A percentile compares a stretch with the other conserved stretches of the same genome.
Conservation (phyloP, 2,113 vertebrate genomes). For the human (Homo sapiens) region GRCh38 chr17:65594501-65595000, state of each 20-base stretch:
- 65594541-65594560: conserved; percentile 19
- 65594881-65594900: background rate
- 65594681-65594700: background rate
- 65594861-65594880: background rate
- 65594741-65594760: background rate
- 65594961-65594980: background rate
- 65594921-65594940: background rate
- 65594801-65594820: background rate
- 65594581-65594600: conserved; percentile 55
- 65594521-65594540: background rate
- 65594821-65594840: background rate
- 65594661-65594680: background rate
- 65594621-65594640: conserved; percentile 56
- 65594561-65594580: conserved; percentile 30
- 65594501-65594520: background rate
- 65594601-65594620: conserved; percentile 49
- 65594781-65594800: background rate
- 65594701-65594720: background rate
- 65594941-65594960: background rate
- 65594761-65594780: background rate
- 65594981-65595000: background rate
- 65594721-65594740: rapidly evolving
- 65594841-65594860: background rate
- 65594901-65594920: rapidly evolving
- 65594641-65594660: conserved; percentile 9